These are phyloP conservation scores for Zaprionus inermis DNA, from an alignment of 1,140 invertebrate genomes.

Conservation along the genomic window DNA sequence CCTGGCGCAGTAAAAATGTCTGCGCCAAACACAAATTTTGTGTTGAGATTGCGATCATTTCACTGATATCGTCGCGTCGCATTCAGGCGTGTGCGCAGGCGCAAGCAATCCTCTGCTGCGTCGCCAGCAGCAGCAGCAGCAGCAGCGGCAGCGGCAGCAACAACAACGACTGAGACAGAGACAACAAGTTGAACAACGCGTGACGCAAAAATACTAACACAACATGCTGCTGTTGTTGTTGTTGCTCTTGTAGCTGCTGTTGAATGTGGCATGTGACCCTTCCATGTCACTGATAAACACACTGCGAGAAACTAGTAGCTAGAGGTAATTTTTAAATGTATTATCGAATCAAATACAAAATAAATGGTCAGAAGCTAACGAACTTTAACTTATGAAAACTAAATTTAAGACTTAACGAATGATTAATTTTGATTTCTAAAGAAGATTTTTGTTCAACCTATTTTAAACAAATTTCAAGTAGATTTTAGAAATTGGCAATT, in stretches of 20 bases:
- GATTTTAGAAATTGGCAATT: too few relatives aligned
- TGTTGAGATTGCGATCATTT: constrained; percentile 81
- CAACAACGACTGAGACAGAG: constrained; percentile 29
- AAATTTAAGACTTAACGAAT: too few relatives aligned
- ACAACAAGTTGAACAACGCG: constrained; percentile 69
- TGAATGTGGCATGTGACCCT: constrained; percentile 60
- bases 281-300: constrained; percentile 53
- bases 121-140: constrained; percentile 4
- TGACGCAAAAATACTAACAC: constrained; percentile 80
- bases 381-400: too few relatives aligned
- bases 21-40: constrained; percentile 82
- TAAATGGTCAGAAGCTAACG: too few relatives aligned
- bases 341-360: too few relatives aligned
- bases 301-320: constrained; percentile 48
- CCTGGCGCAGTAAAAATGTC: constrained; percentile 75
- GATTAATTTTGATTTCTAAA: too few relatives aligned
- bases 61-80: constrained; percentile 73
- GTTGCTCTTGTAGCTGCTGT: constrained; percentile 37
- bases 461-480: too few relatives aligned
- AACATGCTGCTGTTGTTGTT: constrained; percentile 53
- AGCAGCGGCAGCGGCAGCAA: constrained; percentile 15
- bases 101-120: constrained; percentile 49
- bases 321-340: background rate
- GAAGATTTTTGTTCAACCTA: too few relatives aligned
- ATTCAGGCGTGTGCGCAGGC: constrained; percentile 80